These are phyloP conservation scores for Ursus arctos DNA, from an alignment of 2,113 vertebrate genomes.

Conservation along the genomic window DNA sequence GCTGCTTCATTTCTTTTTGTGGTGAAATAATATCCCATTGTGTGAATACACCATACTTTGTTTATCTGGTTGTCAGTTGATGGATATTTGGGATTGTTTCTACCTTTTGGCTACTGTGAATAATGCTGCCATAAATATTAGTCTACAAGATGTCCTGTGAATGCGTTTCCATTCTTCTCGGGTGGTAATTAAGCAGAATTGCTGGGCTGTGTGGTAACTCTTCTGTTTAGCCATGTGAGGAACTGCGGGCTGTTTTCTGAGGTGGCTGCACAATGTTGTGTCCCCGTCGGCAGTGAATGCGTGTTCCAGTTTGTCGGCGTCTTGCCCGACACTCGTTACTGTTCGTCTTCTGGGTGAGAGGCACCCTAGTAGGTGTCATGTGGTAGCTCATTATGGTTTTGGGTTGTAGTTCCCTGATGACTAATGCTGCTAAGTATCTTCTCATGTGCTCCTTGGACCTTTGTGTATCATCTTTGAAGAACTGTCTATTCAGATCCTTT, in stretches of 20 bases:
- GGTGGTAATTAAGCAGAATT: not conserved
- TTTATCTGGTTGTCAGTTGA: not conserved
- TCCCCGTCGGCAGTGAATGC: not conserved
- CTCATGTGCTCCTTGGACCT: not conserved
- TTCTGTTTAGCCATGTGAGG: not conserved
- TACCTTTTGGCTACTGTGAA: not conserved
- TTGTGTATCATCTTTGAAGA: not conserved
- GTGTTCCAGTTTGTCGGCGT: not conserved
- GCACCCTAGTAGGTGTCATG: rapidly evolving
- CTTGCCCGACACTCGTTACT: not conserved
- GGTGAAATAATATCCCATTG: not conserved
- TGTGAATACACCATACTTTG: not conserved
- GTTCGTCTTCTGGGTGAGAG: not conserved
- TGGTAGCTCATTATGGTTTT: not conserved
- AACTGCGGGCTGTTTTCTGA: not conserved
- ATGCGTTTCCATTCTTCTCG: not conserved
- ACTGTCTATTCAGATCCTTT: not conserved
- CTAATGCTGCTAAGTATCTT: not conserved
- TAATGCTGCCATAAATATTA: not conserved
- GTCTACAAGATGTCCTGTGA: not conserved
- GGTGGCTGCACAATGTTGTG: not conserved
- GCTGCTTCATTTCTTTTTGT: not conserved
- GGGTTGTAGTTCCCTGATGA: not conserved
- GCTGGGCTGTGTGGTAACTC: not conserved
- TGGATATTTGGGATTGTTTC: not conserved